Evolutionary conservation across 2,797 vertebrate species (phyloP).

Genomic region (Muscicapa comitata): DNA sequence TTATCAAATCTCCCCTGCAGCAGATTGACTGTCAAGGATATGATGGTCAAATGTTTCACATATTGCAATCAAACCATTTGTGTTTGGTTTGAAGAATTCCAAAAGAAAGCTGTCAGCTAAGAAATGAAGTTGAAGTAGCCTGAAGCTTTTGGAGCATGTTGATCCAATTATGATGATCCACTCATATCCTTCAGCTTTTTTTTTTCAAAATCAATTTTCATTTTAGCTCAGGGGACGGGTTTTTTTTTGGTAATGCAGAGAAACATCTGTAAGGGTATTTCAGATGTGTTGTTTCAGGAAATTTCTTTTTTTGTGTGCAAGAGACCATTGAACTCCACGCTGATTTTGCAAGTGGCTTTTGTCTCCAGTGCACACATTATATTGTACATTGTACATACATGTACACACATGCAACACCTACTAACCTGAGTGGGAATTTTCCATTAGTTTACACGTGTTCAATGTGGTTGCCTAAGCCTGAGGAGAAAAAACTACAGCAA

Average conservation of each 20-base stretch:
- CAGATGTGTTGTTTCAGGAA: slow-evolving; percentile 67
- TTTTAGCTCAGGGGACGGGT: slow-evolving; percentile 63
- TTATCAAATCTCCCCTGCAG: slow-evolving; percentile 73
- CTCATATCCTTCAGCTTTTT: slow-evolving; percentile 71
- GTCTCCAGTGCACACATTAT: not conserved
- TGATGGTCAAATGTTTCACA: slow-evolving; percentile 74
- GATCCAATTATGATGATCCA: slow-evolving; percentile 77
- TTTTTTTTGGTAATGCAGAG: slow-evolving; percentile 55
- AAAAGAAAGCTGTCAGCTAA: slow-evolving; percentile 74
- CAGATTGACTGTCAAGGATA: slow-evolving; percentile 68
- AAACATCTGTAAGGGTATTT: slow-evolving; percentile 69
- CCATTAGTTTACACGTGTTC: not conserved
- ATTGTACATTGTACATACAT: not conserved
- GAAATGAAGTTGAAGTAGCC: slow-evolving; percentile 73
- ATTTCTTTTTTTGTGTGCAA: slow-evolving; percentile 49
- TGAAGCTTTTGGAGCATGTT: slow-evolving; percentile 71
- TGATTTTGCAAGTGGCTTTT: slow-evolving; percentile 38
- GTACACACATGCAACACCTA: not conserved
- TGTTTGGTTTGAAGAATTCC: slow-evolving; percentile 74
- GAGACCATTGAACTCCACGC: not conserved
- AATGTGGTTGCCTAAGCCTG: not conserved
- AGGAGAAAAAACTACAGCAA: not conserved
- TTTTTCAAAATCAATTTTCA: slow-evolving; percentile 76
- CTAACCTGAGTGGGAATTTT: not conserved
- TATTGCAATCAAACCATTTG: slow-evolving; percentile 72